Base-by-base conservation (phyloP, 2,797 vertebrate species). In the Bucorvus abyssinicus region DNA sequence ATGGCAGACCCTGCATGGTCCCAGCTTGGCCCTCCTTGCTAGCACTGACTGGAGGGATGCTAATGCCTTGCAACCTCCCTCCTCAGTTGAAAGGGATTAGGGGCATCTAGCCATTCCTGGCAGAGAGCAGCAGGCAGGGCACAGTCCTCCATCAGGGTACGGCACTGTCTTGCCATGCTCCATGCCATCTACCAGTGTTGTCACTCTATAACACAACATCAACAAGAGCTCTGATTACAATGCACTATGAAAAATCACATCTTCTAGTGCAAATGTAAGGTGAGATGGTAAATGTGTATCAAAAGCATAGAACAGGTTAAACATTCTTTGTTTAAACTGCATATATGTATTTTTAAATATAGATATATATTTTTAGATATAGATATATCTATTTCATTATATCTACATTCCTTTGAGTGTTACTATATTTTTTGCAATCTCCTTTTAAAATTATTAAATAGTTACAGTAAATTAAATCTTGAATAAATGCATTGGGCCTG, bases 391-490 rank as follows among this genome's bases (percentile, higher is more conserved):
- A 21, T 75, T 94, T 75, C 24, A 68, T 55, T 84, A 24, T 87
- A 53, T 77, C 64, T 74, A 13, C 47, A 87, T 78, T 87, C 78
- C 68, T 73, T 59, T 40, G 64, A 83, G n/a, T 59, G 89, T 89
- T 80, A 52, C 50, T 77, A 47, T 29, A 77, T 6, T 55, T 93
- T 55, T 71, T 71, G 45, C 40, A 93, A 52, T 68, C 53, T 59
- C 29, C 10, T 90, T 94, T 92, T 27, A 84, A 87, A 94, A 69
- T 77, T 77, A 90, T 71, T 92, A 75, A 93, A 84, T 47, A 80
- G 77, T 84, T 87, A 29, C 11, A 82, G 50, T 83, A 93, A 89
- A 93, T 95, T 93, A 93, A 92, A 81, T 81, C n/a, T 45, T 80
- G 60, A 89, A 77, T 81, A 84, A 88, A 92, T 85, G 57, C 55